Conservation (phyloP, 2,113 vertebrate species). For the Oxyruncus cristatus region DNA sequence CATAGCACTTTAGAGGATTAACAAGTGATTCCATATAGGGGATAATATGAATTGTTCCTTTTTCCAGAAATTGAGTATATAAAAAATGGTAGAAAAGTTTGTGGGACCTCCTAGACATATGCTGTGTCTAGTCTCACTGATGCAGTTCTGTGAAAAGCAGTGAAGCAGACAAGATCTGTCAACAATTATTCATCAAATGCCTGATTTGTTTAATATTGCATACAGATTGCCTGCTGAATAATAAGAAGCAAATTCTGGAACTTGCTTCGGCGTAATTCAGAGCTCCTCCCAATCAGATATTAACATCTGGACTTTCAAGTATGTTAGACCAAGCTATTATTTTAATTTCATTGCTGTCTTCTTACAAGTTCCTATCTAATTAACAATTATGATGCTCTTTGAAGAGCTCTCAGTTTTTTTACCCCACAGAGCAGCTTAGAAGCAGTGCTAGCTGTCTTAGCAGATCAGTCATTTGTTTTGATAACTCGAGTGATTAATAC, state of each 20-base stretch:
- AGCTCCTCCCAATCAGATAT: neutral
- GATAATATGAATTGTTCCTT: neutral
- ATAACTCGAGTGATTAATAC: conserved; percentile 48
- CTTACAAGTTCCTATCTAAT: conserved; percentile 46
- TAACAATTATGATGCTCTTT: conserved; percentile 15
- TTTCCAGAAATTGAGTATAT: neutral
- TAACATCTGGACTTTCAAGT: conserved; percentile 6
- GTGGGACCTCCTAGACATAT: neutral
- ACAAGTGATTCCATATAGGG: neutral
- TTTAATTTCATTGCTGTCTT: conserved; percentile 47
- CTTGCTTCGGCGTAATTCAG: neutral
- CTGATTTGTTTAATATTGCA: conserved; percentile 47
- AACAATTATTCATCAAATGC: conserved; percentile 42
- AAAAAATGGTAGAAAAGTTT: neutral
- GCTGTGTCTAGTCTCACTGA: neutral
- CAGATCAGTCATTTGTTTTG: conserved; percentile 34
- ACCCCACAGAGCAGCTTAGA: conserved; percentile 35
- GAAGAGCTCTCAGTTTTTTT: conserved; percentile 36
- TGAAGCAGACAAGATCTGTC: conserved; percentile 19
- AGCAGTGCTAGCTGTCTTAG: conserved; percentile 25
- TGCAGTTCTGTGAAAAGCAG: neutral
- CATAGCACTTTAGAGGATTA: neutral
- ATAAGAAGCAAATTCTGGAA: neutral
- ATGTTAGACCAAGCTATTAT: conserved; percentile 22
- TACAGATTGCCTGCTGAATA: conserved; percentile 33